These are phyloP conservation scores for Cerastis rubricosa DNA, from an alignment of 2,888 invertebrate species.

Conservation along the genomic window DNA sequence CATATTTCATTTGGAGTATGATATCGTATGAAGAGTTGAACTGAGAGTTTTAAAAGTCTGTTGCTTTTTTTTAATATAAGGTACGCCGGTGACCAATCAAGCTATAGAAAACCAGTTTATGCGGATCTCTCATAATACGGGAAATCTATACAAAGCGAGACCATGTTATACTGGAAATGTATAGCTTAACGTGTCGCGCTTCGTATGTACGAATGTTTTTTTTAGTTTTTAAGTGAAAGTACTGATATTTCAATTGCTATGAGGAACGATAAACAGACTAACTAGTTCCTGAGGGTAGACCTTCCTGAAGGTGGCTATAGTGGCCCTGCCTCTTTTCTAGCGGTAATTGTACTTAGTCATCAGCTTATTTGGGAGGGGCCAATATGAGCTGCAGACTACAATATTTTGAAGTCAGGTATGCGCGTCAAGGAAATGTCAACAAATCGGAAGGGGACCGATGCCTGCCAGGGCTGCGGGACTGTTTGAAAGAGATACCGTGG, in stretches of 20 bases:
- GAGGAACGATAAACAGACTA: not conserved
- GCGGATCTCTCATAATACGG: no score
- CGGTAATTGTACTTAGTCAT: not conserved
- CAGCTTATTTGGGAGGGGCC: not conserved
- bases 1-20: constrained; percentile 11
- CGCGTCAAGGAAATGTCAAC: no score
- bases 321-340: not conserved
- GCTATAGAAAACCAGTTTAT: no score
- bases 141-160: no score
- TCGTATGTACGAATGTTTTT: constrained; percentile 20
- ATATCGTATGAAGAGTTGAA: not conserved
- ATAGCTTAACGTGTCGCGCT: no score
- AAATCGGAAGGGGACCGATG: no score
- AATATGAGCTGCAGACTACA: not conserved
- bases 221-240: constrained; percentile 11
- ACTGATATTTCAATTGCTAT: not conserved
- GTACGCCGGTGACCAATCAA: no score
- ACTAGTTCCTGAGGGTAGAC: no score
- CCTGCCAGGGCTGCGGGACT: no score
- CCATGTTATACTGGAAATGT: no score
- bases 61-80: constrained; percentile 1
- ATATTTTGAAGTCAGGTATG: no score
- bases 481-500: no score
- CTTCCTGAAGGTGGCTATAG: not conserved
- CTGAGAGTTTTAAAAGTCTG: not conserved